phyloP scores from a whole-genome alignment of 2,888 invertebrate genomes.

The Malacosoma neustria region DNA sequence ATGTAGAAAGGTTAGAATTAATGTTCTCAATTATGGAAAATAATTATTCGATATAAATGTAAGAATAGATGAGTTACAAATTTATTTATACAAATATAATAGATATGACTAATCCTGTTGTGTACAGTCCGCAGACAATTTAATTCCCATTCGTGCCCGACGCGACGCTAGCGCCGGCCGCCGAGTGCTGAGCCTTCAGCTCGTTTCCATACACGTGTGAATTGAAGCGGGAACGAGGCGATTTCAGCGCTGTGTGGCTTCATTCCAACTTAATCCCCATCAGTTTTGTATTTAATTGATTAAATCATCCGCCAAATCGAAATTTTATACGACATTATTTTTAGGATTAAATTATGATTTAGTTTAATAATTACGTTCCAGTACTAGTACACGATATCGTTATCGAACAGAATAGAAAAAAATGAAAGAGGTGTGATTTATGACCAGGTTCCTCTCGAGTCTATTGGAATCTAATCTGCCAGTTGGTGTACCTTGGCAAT shows the following conservation, averaged over 20 bases:
- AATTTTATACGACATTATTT: background rate
- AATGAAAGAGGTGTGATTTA: too few species aligned
- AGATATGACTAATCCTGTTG: constrained; percentile 42
- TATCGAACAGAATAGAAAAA: too few species aligned
- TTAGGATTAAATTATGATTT: too few species aligned
- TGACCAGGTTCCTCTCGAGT: too few species aligned
- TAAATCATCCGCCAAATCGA: background rate
- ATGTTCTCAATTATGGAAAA: too few species aligned
- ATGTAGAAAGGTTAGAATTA: too few species aligned
- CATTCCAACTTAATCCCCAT: background rate
- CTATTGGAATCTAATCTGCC: too few species aligned
- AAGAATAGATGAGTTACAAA: too few species aligned
- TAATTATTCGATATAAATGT: too few species aligned
- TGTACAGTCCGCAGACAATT: constrained; percentile 61
- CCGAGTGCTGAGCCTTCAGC: constrained; percentile 7
- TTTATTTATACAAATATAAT: constrained; percentile 15
- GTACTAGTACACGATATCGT: too few species aligned
- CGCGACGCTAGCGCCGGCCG: constrained; percentile 25
- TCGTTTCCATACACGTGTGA: constrained; percentile 24
- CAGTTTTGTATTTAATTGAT: background rate
- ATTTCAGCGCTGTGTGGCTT: constrained; percentile 16
- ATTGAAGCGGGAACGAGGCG: constrained; percentile 29
- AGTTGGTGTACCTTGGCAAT: too few species aligned
- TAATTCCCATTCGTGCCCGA: constrained; percentile 51
- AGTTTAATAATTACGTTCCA: too few species aligned